A percentile compares a stretch with the other conserved stretches of the same genome.
Evolutionary conservation across 2,888 invertebrate genomes (phyloP).

Genomic region (Dinocampus coccinellae): DNA sequence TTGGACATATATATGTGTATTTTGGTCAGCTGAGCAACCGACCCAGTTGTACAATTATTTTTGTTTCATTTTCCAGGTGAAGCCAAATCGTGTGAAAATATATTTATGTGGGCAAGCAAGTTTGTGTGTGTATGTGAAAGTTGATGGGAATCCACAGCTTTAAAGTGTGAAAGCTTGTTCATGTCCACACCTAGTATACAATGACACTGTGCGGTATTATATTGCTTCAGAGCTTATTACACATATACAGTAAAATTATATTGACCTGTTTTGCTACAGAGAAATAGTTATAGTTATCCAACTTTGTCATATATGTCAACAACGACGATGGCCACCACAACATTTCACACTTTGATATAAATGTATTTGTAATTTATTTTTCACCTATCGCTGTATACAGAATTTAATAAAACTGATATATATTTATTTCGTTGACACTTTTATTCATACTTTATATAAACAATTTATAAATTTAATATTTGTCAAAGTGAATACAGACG

Average conservation of each 20-base stretch:
- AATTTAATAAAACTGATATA: background rate
- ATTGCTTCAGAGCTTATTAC: constrained; percentile 35
- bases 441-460: background rate
- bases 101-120: background rate
- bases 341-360: background rate
- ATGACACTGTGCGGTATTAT: constrained; percentile 31
- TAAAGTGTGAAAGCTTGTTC: constrained; percentile 65
- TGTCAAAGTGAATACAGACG: background rate
- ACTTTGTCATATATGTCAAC: background rate
- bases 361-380: background rate
- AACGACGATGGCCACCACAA: background rate
- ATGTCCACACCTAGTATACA: constrained; percentile 48
- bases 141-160: constrained; percentile 40
- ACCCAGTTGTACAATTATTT: constrained; percentile 59
- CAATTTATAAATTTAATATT: background rate
- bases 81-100: background rate
- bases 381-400: background rate
- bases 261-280: background rate
- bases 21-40: constrained; percentile 33
- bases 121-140: background rate
- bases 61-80: constrained; percentile 35
- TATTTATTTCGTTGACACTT: background rate
- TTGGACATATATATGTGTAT: background rate
- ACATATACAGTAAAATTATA: constrained; percentile 19
- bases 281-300: background rate